Base-by-base conservation (phyloP, 2,888 invertebrate genomes). In the Sarcophaga caerulescens region DNA sequence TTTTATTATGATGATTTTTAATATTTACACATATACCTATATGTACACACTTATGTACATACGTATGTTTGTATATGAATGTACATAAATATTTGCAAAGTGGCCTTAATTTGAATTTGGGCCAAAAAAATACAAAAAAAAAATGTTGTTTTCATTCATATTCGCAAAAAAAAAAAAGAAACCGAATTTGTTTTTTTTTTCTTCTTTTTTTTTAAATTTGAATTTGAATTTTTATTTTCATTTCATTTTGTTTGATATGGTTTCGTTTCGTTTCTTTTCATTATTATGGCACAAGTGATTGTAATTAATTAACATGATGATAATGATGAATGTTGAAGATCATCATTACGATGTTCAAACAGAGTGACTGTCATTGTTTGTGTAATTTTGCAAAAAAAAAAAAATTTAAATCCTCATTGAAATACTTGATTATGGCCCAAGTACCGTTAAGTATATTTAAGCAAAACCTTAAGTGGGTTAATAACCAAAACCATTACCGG, bases 61-160 rank as follows among this genome's bases (percentile, higher is more conserved):
- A 35, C 4, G 25, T 25, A 25, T 5, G 35, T 35, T 1, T 35
- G 8, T 35, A 35, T 10, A 35, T 10, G 35, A 8, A 35, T 35
- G 35, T 35, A 59, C 71, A 73, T 44, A 73, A 65, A 79, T 81
- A 78, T 84, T 85, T 70, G 84, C 81, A 21, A 17, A 66, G 57
- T 82, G 90, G 89, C 91, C 91, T 90, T 88, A 90, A 90, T 90
- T 90, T 87, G 57, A 87, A 90, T 88, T 88, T 89, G 86, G 89
- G 86, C 73, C 86, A 88, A 88, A 88, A 85, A 73, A 35, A 35
- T 76, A 86, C 76, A 68, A 66, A 73, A 35, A 35, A 1, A 35
- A 35, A 35, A 73, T 78, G 35, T 65, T 35, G n/a, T 65, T 73
- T 78, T 25, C 17, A 17, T 14, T 17, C 52, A 52, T 17, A 52